A percentile compares a stretch with the other conserved stretches of the same genome.
These are phyloP conservation scores for Arenaria interpres DNA, from an alignment of 2,113 vertebrate species.

Conservation along the genomic window DNA sequence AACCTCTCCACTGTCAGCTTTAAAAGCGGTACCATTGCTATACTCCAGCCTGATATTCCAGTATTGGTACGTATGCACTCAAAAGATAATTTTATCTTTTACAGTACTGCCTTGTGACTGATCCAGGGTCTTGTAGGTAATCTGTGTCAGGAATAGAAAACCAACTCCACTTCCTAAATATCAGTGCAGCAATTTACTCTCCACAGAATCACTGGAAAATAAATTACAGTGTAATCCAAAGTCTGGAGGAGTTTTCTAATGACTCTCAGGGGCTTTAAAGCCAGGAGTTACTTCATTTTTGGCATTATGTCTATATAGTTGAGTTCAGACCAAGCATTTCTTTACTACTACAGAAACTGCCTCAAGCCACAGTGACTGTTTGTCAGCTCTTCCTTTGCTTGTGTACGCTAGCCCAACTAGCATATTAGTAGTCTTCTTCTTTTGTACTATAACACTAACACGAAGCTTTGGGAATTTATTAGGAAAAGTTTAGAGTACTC, in stretches of 20 bases:
- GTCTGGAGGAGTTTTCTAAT: constrained; percentile 6
- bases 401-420: rapidly evolving
- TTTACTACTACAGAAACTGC: neutral
- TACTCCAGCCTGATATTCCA: neutral
- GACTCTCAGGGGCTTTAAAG: neutral
- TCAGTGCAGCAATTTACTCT: neutral
- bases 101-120: neutral
- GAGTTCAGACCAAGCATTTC: neutral
- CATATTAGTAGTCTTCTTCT: neutral
- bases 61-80: neutral
- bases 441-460: neutral
- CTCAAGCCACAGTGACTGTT: neutral
- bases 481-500: neutral
- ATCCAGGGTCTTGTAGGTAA: neutral
- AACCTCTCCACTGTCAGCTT: neutral
- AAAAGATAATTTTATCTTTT: neutral
- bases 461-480: neutral
- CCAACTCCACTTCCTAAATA: neutral
- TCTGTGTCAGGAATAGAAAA: constrained; percentile 1
- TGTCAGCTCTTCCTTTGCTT: neutral
- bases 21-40: neutral
- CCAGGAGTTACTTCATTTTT: constrained; percentile 22
- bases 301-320: neutral
- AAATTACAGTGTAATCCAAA: neutral
- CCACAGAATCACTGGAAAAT: neutral